Base-by-base conservation (phyloP, 2,113 vertebrate species). In the Coturnix japonica region DNA sequence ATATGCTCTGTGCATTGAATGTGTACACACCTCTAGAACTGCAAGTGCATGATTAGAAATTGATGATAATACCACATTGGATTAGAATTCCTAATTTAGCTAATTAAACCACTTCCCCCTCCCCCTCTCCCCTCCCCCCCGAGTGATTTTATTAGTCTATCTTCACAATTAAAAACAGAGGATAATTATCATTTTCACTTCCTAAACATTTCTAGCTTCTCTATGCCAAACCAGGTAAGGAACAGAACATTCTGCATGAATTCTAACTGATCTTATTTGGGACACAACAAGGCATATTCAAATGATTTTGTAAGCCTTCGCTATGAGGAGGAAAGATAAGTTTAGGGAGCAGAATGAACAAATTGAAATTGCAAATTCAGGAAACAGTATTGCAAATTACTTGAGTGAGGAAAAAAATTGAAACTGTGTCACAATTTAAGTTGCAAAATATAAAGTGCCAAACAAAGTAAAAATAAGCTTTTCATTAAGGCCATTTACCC, bases 351-450 rank as follows among this genome's bases (percentile, higher is more conserved):
- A 93, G 72, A 96, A 89, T 89, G 95, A 96, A 82, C 88, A 87
- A 91, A 92, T 91, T 90, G 81, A 95, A 95, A 57, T 95, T 93
- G 76, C 70, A 96, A 94, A 81, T 85, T 92, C 92, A 92, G 96
- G 95, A 95, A 94, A 79, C 47, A 87, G 81, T 81, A 92, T 91
- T 92, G 87, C 84, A 96, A 96, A 94, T 95, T 81, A 93, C 74
- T 81, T 83, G 74, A 81, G 41, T 84, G 88, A 89, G 90, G 85
- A 83, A 91, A 85, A 84, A 90, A 96, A 92, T 79, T 59, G 69
- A 81, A 86, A 79, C 71, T 88, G 89, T 96, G 95, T 96, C 94
- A 95, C 93, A 85, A 85, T 85, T 78, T 33, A 73, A 79, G 47
- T 95, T 95, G 94, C 90, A 96, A 94, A 87, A 96, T 41, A 30